Evolutionary conservation across 2,888 invertebrate genomes (phyloP), one percentile per base, ranked within the genome.

Genomic region (Opisthograptis luteolata): DNA sequence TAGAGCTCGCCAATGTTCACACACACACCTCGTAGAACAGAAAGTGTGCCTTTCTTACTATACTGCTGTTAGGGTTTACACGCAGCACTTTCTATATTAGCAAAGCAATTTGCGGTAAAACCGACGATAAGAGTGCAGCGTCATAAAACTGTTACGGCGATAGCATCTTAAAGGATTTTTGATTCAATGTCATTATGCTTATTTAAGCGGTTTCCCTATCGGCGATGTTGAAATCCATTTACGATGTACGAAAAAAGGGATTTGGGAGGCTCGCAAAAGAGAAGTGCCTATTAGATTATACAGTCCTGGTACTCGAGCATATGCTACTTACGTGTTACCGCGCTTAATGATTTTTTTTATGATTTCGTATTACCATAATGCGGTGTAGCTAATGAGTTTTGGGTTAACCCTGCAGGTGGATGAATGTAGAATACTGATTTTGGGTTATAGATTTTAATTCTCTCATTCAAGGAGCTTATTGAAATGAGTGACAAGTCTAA

Each of bases 181-280:
- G 77, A 77, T 76, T 79, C 65, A 62, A 70, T 61, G 59, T 68
- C 60, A 65, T 67, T 64, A 59, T 68, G 58, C 57, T 50, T 61
- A 60, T 66, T 73, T 68, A 66, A 70, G 71, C 68, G 72, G 65
- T 72, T 73, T 71, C 64, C 63, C 64, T 68, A 69, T 64, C 73
- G 71, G 69, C 71, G 70, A 75, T 70, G 73, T 73, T 61, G 65
- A 67, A 73, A 76, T 72, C 63, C 65, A 62, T 81, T 81, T 81
- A 81, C 78, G 81, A 77, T 70, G 73, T 73, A 75, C 66, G 76
- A 79, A 80, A 79, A 81, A 73, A 67, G 68, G 72, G 71, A 75
- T 76, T 76, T 70, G 55, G 65, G 64, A 62, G 61, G 59, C 63
- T 70, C 67, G 68, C 69, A 70, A 67, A 71, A 63, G 68, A 70